A percentile compares a stretch with the other conserved stretches of the same genome.
phyloP scores from a whole-genome alignment of 2,888 invertebrate genomes.

The Lithophane leautieri region DNA sequence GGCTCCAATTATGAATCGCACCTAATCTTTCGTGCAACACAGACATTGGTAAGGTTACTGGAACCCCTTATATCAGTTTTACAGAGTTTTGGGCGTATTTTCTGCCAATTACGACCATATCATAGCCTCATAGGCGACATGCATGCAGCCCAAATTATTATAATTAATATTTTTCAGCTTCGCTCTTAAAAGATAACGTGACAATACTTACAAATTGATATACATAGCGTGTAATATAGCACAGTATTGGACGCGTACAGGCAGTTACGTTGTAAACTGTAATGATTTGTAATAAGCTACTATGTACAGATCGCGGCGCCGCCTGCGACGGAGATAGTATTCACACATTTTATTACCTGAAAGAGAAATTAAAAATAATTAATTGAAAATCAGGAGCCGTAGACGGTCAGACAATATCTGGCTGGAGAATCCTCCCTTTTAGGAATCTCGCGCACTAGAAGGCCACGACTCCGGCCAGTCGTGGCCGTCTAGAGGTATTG shows the following conservation, averaged over 20 bases:
- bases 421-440: too few relatives aligned
- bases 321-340: constrained; percentile 65
- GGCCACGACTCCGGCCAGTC: too few relatives aligned
- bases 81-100: background rate
- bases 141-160: background rate
- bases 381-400: too few relatives aligned
- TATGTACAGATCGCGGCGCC: constrained; percentile 62
- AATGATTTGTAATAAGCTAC: constrained; percentile 58
- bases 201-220: constrained; percentile 33
- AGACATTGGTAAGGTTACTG: background rate
- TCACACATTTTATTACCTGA: constrained; percentile 48
- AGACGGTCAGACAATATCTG: background rate
- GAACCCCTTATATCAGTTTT: background rate
- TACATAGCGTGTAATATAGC: constrained; percentile 31
- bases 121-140: background rate
- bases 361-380: too few relatives aligned
- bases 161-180: background rate
- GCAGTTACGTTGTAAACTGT: constrained; percentile 50
- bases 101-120: too few relatives aligned
- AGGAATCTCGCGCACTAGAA: too few relatives aligned
- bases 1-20: background rate
- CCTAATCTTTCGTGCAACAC: background rate
- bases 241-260: constrained; percentile 36
- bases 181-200: constrained; percentile 6
- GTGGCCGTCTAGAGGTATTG: too few relatives aligned